Conservation (phyloP, 30 jellyfish, hydroid and myxozoan genomes). For the Turritopsis rubra region DNA sequence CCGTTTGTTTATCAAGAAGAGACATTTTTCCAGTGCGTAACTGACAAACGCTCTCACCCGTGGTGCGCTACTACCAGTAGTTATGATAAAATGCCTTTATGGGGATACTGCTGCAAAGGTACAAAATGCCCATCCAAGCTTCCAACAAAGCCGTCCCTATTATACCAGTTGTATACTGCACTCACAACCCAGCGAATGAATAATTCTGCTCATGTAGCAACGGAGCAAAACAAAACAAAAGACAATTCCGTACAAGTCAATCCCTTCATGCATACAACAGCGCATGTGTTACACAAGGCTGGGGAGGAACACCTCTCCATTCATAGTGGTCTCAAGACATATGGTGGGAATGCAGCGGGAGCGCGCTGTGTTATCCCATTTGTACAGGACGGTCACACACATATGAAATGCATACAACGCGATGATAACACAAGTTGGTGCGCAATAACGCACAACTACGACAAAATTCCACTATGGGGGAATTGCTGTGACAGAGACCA, state of each 20-base stretch:
- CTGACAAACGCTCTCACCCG: constrained; percentile 9
- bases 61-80: constrained; percentile 37
- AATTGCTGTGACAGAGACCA: constrained; percentile 9
- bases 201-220: not conserved
- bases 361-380: constrained; percentile 32
- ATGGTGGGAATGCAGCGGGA: constrained; percentile 19
- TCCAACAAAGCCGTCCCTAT: constrained; percentile 7
- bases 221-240: not conserved
- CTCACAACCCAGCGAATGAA: not conserved
- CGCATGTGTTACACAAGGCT: not conserved
- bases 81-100: constrained; percentile 25
- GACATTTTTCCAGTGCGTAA: constrained; percentile 15
- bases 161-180: not conserved
- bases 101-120: constrained; percentile 25
- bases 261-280: not conserved
- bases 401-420: constrained; percentile 12
- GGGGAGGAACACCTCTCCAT: constrained; percentile 14
- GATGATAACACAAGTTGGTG: constrained; percentile 21
- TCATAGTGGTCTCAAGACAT: constrained; percentile 17
- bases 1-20: constrained; percentile 35
- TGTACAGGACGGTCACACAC: constrained; percentile 29
- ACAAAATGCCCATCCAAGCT: not conserved
- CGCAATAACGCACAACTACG: constrained; percentile 31
- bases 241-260: not conserved
- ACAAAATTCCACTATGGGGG: constrained; percentile 27